phyloP scores from a whole-genome alignment of 1,140 invertebrate genomes.

The Lepidotrigona ventralis region DNA sequence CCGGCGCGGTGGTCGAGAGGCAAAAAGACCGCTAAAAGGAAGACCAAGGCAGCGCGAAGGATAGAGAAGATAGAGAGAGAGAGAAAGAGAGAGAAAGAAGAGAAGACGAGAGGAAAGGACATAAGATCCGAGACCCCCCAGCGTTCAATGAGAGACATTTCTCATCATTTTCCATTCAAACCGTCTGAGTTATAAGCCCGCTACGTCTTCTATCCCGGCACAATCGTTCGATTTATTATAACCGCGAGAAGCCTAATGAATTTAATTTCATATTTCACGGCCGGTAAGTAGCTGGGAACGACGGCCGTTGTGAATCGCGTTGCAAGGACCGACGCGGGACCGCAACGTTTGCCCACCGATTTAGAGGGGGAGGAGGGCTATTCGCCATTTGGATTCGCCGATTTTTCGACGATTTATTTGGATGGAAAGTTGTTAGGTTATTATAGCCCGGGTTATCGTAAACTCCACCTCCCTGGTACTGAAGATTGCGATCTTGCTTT shows the following conservation, averaged over 20 bases:
- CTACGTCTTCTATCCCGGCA: slow-evolving; percentile 70
- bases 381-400: too few relatives aligned
- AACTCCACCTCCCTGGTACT: too few relatives aligned
- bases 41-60: too few relatives aligned
- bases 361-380: slow-evolving; percentile 2
- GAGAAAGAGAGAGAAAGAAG: too few relatives aligned
- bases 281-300: slow-evolving; percentile 70
- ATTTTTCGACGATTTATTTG: too few relatives aligned
- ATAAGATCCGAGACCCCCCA: slow-evolving; percentile 72
- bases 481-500: too few relatives aligned
- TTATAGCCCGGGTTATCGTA: too few relatives aligned
- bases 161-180: slow-evolving; percentile 79
- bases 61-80: not conserved
- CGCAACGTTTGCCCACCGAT: slow-evolving; percentile 49
- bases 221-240: slow-evolving; percentile 79
- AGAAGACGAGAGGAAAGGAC: not conserved
- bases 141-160: slow-evolving; percentile 79
- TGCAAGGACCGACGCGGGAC: slow-evolving; percentile 25
- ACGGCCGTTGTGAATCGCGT: slow-evolving; percentile 63
- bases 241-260: slow-evolving; percentile 77
- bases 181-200: slow-evolving; percentile 76
- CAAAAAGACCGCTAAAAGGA: too few relatives aligned
- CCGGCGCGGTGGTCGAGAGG: slow-evolving; percentile 49
- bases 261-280: slow-evolving; percentile 80
- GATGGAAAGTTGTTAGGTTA: too few relatives aligned